Evolutionary conservation across 2,113 vertebrate genomes (phyloP).

Genomic region (Hypomesus transpacificus): DNA sequence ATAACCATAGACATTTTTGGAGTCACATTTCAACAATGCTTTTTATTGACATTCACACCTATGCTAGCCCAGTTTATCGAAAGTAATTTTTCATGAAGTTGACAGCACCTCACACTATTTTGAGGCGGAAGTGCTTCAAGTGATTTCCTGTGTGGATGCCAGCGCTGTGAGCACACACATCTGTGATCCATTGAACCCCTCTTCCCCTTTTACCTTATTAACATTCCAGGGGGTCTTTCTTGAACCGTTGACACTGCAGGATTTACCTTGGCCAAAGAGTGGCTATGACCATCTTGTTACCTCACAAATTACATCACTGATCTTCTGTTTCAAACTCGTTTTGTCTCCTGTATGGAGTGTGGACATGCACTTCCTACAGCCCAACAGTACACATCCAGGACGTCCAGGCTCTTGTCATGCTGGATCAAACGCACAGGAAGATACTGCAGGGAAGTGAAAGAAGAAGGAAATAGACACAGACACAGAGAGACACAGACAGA

Average conservation of each 20-base stretch:
- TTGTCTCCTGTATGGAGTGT: no score
- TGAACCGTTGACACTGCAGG: conserved; percentile 38
- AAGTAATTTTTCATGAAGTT: neutral
- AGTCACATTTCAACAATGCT: conserved; percentile 43
- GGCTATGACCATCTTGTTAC: conserved; percentile 16
- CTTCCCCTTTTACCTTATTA: conserved; percentile 51
- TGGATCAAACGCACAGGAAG: neutral
- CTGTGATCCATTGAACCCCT: conserved; percentile 57
- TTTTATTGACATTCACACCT: conserved; percentile 50
- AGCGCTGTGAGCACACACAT: conserved; percentile 48
- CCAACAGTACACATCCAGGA: conserved; percentile 7
- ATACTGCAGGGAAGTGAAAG: neutral
- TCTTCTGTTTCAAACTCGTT: conserved; percentile 17
- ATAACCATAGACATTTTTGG: conserved; percentile 44
- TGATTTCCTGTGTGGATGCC: conserved; percentile 46
- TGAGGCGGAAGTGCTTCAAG: conserved; percentile 14
- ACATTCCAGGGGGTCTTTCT: conserved; percentile 59
- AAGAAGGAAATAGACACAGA: neutral
- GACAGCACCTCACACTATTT: conserved; percentile 19
- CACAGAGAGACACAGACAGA: neutral
- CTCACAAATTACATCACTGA: conserved; percentile 38
- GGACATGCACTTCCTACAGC: neutral
- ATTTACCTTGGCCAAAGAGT: conserved; percentile 54
- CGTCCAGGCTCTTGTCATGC: no score
- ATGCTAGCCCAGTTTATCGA: conserved; percentile 14